phyloP scores from a whole-genome alignment of 2,113 vertebrate genomes.

The Nycticryphes semicollaris region DNA sequence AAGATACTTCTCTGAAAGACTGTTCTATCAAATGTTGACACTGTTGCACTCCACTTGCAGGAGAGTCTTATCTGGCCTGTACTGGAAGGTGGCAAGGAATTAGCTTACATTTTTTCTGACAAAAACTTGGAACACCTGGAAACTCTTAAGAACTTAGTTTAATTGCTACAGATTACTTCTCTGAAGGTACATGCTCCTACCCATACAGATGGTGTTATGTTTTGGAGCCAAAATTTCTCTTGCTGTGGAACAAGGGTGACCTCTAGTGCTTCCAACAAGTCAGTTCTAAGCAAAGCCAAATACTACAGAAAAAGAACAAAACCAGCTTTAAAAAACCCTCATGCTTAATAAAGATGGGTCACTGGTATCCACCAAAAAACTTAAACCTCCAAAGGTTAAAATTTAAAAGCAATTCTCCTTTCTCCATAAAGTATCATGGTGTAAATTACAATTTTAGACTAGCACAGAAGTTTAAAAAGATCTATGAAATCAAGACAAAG shows the following conservation, averaged over 20 bases:
- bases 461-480: background rate
- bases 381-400: background rate
- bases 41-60: background rate
- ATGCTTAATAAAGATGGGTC: background rate
- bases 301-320: background rate
- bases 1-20: background rate
- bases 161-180: background rate
- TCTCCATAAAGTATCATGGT: background rate
- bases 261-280: conserved; percentile 39
- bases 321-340: background rate
- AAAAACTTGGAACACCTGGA: background rate
- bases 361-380: background rate
- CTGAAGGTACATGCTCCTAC: background rate
- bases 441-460: background rate
- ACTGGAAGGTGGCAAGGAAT: background rate
- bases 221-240: background rate
- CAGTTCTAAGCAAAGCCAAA: background rate
- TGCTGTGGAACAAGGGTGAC: conserved; percentile 48
- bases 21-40: background rate
- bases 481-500: background rate
- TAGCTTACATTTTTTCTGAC: background rate
- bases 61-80: background rate
- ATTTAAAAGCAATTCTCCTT: background rate
- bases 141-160: background rate
- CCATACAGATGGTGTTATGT: background rate